Base-by-base conservation (phyloP, 2,797 vertebrate genomes). In the Saxicola maurus region DNA sequence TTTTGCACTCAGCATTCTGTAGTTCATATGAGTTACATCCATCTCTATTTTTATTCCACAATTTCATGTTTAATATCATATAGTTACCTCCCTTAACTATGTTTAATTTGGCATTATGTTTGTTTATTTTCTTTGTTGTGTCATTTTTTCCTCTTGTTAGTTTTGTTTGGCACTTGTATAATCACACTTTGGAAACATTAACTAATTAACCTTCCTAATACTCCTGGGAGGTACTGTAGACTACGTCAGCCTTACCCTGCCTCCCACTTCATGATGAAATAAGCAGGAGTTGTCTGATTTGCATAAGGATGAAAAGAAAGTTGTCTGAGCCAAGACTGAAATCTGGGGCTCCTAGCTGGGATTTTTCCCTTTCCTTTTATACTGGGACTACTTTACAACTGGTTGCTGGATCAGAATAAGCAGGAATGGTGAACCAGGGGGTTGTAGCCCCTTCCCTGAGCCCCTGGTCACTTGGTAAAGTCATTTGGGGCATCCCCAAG, bases 191-290 rank as follows among this genome's bases (percentile, higher is more conserved):
- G 78, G 85, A 89, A 94, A 84, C 74, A 93, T 82, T 94, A 96
- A 91, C 89, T 94, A 93, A 94, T 94, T 96, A 94, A 91, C 91
- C 80, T 86, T 61, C 89, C 61, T 91, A 93, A 92, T 86, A 57
- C 71, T 95, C 77, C 83, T 94, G 93, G 92, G 95, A 89, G 86
- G 91, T 94, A 31, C 74, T 86, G 57, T 15, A 76, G 61, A 60
- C 80, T 94, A 95, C 82, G 52, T 92, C 86, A 96, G 85, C 82
- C 82, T 82, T 93, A 53, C n/a, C 11, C 46, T 85, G n/a, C 87
- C 67, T 94, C 93, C 82, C 82, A 95, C 65, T 61, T 91, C 30
- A 59, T 88, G 87, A 91, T 93, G 92, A 87, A 94, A 79, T 90
- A 93, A 87, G 57, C 40, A 89, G 85, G 87, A 93, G 53, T 91